Conservation (phyloP, 2,113 vertebrate species). For the Chaetops frenatus region DNA sequence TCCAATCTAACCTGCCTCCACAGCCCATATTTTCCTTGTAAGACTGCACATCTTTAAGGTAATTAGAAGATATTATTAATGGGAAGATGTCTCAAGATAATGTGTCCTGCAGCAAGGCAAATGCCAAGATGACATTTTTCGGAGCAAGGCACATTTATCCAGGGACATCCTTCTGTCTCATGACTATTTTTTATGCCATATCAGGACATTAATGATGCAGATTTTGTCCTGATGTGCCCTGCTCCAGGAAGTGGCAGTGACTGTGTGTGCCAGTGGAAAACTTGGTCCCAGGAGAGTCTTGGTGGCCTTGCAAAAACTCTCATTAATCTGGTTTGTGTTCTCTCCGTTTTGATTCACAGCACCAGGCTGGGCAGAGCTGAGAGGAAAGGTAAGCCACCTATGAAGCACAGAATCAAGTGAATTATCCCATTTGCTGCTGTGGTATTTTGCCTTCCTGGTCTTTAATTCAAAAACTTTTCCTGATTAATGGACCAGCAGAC, state of each 20-base stretch:
- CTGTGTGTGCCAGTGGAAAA: not conserved
- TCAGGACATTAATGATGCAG: not conserved
- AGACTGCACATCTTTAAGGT: not conserved
- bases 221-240: not conserved
- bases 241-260: not conserved
- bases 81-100: not conserved
- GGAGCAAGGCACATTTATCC: not conserved
- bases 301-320: not conserved
- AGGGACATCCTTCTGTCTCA: not conserved
- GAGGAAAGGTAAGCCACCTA: not conserved
- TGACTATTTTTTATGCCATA: not conserved
- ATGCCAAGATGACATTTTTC: slow-evolving; percentile 14
- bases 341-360: not conserved
- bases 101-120: not conserved
- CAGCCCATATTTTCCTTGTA: not conserved
- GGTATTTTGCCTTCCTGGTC: not conserved
- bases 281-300: not conserved
- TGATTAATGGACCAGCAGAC: not conserved
- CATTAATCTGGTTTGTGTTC: not conserved
- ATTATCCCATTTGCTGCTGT: not conserved
- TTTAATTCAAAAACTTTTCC: slow-evolving; percentile 9
- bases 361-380: not conserved
- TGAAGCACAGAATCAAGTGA: not conserved
- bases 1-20: not conserved
- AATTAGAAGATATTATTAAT: not conserved